phyloP scores from a whole-genome alignment of 2,888 invertebrate genomes.

The Andrena flavipes region DNA sequence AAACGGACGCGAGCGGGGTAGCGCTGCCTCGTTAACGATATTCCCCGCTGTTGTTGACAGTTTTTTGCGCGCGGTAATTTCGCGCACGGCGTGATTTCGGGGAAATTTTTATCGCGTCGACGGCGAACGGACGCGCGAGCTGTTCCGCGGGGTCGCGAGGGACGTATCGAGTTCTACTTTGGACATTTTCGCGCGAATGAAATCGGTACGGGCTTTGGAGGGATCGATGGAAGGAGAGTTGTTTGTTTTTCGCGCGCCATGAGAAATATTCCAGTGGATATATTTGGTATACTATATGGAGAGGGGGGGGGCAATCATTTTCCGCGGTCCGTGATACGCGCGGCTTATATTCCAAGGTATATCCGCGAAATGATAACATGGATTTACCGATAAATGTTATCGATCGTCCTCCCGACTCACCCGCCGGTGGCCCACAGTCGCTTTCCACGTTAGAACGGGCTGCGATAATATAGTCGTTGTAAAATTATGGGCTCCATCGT shows the following conservation, averaged over 20 bases:
- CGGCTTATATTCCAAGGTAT: constrained; percentile 34
- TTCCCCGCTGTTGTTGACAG: constrained; percentile 58
- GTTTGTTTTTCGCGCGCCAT: not conserved
- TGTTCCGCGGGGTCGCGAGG: not conserved
- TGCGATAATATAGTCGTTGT: constrained; percentile 79
- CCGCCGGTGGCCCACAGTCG: constrained; percentile 31
- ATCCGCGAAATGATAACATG: constrained; percentile 61
- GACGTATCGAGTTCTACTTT: constrained; percentile 25
- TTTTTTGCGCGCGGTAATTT: constrained; percentile 44
- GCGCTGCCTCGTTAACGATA: constrained; percentile 58
- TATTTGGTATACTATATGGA: constrained; percentile 10
- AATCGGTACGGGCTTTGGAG: constrained; percentile 1
- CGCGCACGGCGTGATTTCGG: constrained; percentile 7
- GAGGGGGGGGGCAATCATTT: constrained; percentile 17
- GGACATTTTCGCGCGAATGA: constrained; percentile 1
- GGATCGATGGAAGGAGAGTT: not conserved
- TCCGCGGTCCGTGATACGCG: constrained; percentile 32
- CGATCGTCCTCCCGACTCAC: constrained; percentile 40
- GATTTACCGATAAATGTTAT: constrained; percentile 66
- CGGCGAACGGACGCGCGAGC: constrained; percentile 10
- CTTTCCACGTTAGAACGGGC: constrained; percentile 58
- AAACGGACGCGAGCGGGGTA: constrained; percentile 32
- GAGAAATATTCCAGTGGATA: constrained; percentile 4
- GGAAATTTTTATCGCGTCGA: constrained; percentile 49
- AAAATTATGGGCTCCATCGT: constrained; percentile 74